Conservation (phyloP, 2,113 vertebrate genomes). For the Sapajus apella region DNA sequence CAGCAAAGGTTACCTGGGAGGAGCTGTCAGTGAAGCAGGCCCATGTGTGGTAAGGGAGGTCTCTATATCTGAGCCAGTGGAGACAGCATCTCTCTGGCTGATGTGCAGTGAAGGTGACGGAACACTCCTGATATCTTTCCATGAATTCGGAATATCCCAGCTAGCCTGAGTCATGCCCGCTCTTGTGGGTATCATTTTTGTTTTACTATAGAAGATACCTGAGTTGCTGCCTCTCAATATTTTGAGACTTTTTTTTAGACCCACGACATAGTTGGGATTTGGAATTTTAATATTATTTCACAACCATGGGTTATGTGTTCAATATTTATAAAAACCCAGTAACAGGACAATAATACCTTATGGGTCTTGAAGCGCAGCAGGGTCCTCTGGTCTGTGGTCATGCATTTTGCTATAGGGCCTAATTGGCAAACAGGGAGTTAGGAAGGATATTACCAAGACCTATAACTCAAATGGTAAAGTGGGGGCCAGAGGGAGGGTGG, state of each 20-base stretch:
- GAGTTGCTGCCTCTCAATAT: not conserved
- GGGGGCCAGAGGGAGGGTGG: fast-evolving
- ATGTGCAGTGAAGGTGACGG: fast-evolving
- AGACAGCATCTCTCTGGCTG: no score
- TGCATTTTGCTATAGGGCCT: not conserved
- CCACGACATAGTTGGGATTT: not conserved
- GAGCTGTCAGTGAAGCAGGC: not conserved
- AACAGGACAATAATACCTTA: not conserved
- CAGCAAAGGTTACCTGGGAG: not conserved
- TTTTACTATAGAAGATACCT: not conserved
- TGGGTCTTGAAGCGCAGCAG: not conserved
- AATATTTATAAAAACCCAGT: not conserved
- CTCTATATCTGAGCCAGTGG: not conserved
- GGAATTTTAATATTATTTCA: not conserved
- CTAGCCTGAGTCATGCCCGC: not conserved
- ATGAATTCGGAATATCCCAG: not conserved
- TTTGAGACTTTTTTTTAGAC: not conserved
- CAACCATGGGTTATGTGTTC: not conserved
- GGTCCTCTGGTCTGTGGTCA: not conserved
- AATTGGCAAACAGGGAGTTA: not conserved
- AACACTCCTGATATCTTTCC: not conserved
- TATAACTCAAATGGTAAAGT: not conserved
- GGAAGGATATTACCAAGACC: not conserved
- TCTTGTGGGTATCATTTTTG: not conserved
- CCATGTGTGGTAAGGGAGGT: no score